Evolutionary conservation across 2,113 vertebrate genomes (phyloP), one percentile per base, ranked within the genome.

Genomic region (Varanus salvator): DNA sequence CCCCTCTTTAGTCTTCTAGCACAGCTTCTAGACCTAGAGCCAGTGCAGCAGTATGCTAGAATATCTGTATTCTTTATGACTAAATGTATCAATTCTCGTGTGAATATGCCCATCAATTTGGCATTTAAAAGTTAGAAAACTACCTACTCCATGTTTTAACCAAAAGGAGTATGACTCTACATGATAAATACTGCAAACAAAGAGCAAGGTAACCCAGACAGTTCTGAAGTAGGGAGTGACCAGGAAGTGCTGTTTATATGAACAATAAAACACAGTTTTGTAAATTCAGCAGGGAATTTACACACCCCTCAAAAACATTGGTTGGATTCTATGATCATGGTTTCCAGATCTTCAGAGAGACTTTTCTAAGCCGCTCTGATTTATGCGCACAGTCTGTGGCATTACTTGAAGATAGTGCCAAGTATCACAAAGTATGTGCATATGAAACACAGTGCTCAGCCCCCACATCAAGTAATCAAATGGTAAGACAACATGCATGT

Each of bases 201-300:
- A 92, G 91, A 91, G 72, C 68, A 85, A 87, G 75, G 48, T 6
- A 72, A 44, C 25, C 54, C 0, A 0, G 91, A 84, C 71, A 87
- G 71, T 31, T 34, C 91, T 90, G 89, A 91, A 66, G 87, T 52
- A 9, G 64, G 71, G 91, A 89, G 0, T 76, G 0, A 57, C 8
- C 72, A 23, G 2, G 38, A 90, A 44, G 31, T 64, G n/a, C 85
- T 0, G 0, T 96, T 96, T 95, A 95, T 91, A 29, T 83, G 87
- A 96, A 93, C 93, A 97, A 91, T 90, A 92, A 96, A 97, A 90
- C 57, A 72, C 60, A 96, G 88, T 93, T 97, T 95, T 96, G 92
- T 95, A 96, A 96, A 96, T 0, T 0, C 23, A 91, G 0, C 0
- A 3, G 31, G 9, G 72, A 91, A 84, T 52, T 60, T 29, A 76